Evolutionary conservation across 2,113 vertebrate species (phyloP), one percentile per base, ranked within the genome.

Genomic region (Apeltes quadracus): DNA sequence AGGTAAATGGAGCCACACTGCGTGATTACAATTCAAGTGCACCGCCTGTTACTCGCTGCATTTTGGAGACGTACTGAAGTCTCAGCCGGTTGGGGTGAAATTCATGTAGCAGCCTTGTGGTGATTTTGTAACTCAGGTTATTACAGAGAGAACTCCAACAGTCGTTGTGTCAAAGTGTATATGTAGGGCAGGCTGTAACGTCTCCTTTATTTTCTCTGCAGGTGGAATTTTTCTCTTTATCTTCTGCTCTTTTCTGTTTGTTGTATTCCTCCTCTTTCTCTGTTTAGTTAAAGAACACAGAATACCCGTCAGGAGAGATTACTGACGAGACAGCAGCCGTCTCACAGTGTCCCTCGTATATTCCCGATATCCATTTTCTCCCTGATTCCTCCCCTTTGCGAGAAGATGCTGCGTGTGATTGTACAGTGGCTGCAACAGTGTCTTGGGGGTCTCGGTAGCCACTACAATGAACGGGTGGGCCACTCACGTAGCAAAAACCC

Each of bases 111-210:
- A 39, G 62, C 73, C 79, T 84, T 59, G 73, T 79, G 78, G 85
- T 81, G 79, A 88, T 82, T 70, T 77, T 67, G 69, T 85, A 84
- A 73, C 75, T 84, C 67, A 43, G 75, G 76, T 86, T 87, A 82
- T 82, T 88, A 82, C 82, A 79, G 58, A 44, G 62, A 80, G 68
- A 80, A 75, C 57, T 77, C 72, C 56, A 76, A 10, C 78, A 81
- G 82, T 87, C 83, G 87, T 89, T 88, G 87, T 88, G 87, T 75
- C 29, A 46, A 56, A 64, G 72, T 79, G 78, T 80, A 87, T 89
- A 84, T 87, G 80, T 87, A 81, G 72, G 86, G 65, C 84, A 82
- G 55, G 34, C 79, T 79, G 66, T 75, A 78, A 82, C 69, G 82
- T 75, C 22, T 34, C 64, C 72, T 78, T 82, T 81, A 75, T 83